Evolutionary conservation across 2,888 invertebrate species (phyloP), one percentile per base, ranked within the genome.

Genomic region (Eupithecia exiguata): DNA sequence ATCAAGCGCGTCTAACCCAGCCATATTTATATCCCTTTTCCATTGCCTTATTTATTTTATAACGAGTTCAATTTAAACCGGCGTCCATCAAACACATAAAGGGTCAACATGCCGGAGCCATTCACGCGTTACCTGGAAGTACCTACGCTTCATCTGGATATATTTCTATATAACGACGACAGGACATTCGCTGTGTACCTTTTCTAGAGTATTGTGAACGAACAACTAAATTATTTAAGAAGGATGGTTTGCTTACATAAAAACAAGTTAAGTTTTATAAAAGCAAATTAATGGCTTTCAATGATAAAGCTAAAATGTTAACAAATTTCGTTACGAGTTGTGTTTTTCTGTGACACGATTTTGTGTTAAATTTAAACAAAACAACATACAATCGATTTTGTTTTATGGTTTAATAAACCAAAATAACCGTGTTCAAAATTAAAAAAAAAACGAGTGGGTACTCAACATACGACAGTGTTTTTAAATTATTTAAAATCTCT

Each of bases 1-100:
- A 36, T 58, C 53, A 62, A 65, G 71, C 65, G 63, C 36, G 35
- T 74, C 53, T 43, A 61, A 69, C 25, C n/a, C 70, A 58, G 43
- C 14, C 25, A 46, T 58, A 69, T 71, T 58, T 71, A 69, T 30
- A 62, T 63, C 35, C 46, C 58, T 69, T 69, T 61, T 49, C 35
- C 69, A 69, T 70, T 70, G 70, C 70, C 72, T 49, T 75, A 73
- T 73, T 69, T 68, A 71, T 72, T 66, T 72, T 65, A 62, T 70
- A 75, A 66, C 68, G 61, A 58, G 70, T 70, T 65, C 68, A 38
- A 70, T 69, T 71, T 49, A 66, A 53, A 68, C 66, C 21, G 70
- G 12, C 69, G 36, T 71, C 38, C 66, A 71, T 75, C 70, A 75
- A 70, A 72, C 65, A 65, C 46, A 68, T 61, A 71, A 74, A 70